These are phyloP conservation scores for Cyclura pinguis DNA, from an alignment of 2,797 vertebrate genomes.

Conservation along the genomic window DNA sequence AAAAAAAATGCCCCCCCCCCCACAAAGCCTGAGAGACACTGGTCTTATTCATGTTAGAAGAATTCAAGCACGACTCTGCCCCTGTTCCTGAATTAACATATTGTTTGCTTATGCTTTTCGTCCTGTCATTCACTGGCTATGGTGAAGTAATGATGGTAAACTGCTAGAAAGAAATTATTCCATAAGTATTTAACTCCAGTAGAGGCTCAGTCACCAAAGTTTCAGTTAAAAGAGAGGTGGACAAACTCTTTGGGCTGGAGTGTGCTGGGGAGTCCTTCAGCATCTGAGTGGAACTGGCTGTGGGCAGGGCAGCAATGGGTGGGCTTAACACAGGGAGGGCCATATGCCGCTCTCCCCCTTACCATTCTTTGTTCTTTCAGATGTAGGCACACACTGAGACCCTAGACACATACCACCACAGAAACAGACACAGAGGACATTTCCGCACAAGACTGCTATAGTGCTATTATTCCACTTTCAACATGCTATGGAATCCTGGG, in stretches of 20 bases:
- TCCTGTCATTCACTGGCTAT: neutral
- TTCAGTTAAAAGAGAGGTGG: neutral
- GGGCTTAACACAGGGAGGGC: neutral
- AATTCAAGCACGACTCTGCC: neutral
- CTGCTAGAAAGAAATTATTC: neutral
- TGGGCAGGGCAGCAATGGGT: neutral
- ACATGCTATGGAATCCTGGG: too few species aligned
- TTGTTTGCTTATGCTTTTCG: neutral
- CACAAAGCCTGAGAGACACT: too few species aligned
- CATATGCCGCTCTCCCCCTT: neutral
- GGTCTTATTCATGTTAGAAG: neutral
- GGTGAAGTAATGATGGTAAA: neutral
- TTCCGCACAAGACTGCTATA: too few species aligned
- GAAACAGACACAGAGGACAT: neutral
- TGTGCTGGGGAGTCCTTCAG: neutral
- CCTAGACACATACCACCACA: neutral
- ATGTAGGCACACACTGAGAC: neutral
- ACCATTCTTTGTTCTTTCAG: too few species aligned
- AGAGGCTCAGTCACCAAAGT: neutral
- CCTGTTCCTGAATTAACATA: neutral
- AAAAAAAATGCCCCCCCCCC: too few species aligned
- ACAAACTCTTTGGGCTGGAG: neutral
- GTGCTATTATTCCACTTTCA: too few species aligned
- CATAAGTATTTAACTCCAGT: neutral
- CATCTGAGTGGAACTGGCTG: neutral